phyloP scores from a whole-genome alignment of 2,797 vertebrate species.

The Acrossocheilus fasciatus region DNA sequence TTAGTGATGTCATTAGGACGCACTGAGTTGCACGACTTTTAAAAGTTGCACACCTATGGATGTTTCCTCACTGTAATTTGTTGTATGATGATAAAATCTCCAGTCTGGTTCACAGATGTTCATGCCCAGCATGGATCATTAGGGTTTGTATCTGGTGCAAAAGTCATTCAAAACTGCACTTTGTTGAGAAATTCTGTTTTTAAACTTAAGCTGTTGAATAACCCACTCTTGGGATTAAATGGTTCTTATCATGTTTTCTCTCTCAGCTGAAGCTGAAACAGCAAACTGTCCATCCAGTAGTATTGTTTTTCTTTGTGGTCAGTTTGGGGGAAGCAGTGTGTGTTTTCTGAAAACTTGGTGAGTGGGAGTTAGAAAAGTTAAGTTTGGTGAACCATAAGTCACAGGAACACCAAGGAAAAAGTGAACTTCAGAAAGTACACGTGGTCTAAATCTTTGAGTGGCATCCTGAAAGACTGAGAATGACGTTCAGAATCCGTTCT shows the following conservation, averaged over 20 bases:
- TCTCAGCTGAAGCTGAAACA: background rate
- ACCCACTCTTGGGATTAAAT: background rate
- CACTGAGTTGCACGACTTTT: background rate
- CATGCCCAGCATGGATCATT: background rate
- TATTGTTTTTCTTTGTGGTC: slow-evolving; percentile 13
- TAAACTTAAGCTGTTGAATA: background rate
- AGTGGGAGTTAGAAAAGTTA: background rate
- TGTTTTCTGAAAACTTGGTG: slow-evolving; percentile 9
- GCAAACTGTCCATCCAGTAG: background rate
- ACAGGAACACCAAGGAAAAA: background rate
- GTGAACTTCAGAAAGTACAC: background rate
- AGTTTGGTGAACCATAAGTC: background rate
- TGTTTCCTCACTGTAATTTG: background rate
- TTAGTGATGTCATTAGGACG: slow-evolving; percentile 24
- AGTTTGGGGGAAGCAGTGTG: background rate
- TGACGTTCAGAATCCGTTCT: slow-evolving; percentile 7
- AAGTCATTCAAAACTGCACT: background rate
- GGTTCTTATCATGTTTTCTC: slow-evolving; percentile 10
- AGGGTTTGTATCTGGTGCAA: background rate
- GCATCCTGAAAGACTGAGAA: background rate
- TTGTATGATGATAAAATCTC: background rate
- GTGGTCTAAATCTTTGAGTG: background rate
- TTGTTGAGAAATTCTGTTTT: background rate
- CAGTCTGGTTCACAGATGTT: background rate
- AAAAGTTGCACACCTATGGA: background rate